Conservation (phyloP, 64 coral and sea anemone species). For the Actinia equina region DNA sequence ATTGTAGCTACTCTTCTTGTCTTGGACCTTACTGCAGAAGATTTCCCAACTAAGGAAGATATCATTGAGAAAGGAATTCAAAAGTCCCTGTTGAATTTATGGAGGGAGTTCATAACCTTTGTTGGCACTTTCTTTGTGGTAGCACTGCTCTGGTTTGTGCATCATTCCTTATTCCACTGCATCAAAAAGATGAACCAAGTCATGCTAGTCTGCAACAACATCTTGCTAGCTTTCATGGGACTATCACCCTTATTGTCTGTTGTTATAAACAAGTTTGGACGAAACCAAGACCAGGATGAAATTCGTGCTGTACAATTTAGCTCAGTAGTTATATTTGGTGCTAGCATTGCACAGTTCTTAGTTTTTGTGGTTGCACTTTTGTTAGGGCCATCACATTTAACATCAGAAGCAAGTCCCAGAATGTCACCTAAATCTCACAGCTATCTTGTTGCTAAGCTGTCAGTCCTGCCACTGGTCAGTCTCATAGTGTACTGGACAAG, state of each 20-base stretch:
- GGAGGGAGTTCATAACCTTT: constrained; percentile 80
- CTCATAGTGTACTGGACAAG: constrained; percentile 49
- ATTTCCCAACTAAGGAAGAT: constrained; percentile 57
- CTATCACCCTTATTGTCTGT: constrained; percentile 70
- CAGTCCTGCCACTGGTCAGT: constrained; percentile 72
- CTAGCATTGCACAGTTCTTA: constrained; percentile 64
- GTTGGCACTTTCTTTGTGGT: constrained; percentile 77
- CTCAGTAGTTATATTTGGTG: constrained; percentile 55
- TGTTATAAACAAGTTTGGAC: constrained; percentile 82
- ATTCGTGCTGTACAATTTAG: constrained; percentile 74
- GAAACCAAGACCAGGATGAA: constrained; percentile 26
- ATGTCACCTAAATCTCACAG: constrained; percentile 65
- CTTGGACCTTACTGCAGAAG: constrained; percentile 81
- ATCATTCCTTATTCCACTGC: constrained; percentile 93
- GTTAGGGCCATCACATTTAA: constrained; percentile 49
- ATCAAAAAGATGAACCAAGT: constrained; percentile 95
- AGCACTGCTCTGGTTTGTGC: constrained; percentile 88
- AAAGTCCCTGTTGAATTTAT: constrained; percentile 56
- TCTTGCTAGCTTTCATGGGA: constrained; percentile 84
- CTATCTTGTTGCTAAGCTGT: constrained; percentile 72
- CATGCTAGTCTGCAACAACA: constrained; percentile 91
- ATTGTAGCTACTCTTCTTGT: constrained; percentile 93
- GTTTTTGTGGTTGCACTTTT: constrained; percentile 77
- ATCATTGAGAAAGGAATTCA: constrained; percentile 69
- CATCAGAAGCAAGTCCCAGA: constrained; percentile 53